phyloP scores from a whole-genome alignment of 2,888 invertebrate species.

The Apotomis betuletana region DNA sequence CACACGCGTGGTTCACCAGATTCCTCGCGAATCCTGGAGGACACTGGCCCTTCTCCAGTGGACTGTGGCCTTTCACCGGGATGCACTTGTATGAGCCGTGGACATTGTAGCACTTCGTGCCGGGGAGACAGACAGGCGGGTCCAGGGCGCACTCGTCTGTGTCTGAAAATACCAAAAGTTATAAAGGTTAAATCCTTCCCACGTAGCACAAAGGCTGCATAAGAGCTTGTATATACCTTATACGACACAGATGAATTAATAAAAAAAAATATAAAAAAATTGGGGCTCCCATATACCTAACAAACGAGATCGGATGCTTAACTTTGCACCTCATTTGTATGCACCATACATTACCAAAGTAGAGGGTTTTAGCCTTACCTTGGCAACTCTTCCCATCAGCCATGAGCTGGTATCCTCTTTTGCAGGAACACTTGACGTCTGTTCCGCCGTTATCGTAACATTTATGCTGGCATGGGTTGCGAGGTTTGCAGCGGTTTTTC shows the following conservation, averaged over 20 bases:
- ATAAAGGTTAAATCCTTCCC: too few species aligned
- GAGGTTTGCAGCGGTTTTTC: slow-evolving; percentile 82
- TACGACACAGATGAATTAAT: too few species aligned
- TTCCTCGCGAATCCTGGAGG: slow-evolving; percentile 83
- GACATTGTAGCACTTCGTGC: slow-evolving; percentile 86
- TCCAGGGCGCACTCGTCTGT: slow-evolving; percentile 89
- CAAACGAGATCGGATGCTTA: too few species aligned
- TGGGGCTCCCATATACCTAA: too few species aligned
- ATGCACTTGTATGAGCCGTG: slow-evolving; percentile 87
- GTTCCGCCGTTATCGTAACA: slow-evolving; percentile 88
- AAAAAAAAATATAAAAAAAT: too few species aligned
- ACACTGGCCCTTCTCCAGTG: slow-evolving; percentile 69
- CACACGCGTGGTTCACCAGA: slow-evolving; percentile 77
- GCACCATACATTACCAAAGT: too few species aligned
- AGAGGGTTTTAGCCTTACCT: slow-evolving; percentile 63
- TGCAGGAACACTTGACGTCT: slow-evolving; percentile 88
- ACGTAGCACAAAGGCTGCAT: too few species aligned
- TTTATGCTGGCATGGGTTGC: slow-evolving; percentile 89
- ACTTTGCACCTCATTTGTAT: too few species aligned
- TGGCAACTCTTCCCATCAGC: slow-evolving; percentile 87
- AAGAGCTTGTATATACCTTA: too few species aligned
- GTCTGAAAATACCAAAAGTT: slow-evolving; percentile 77
- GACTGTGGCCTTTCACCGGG: slow-evolving; percentile 54
- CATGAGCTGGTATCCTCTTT: slow-evolving; percentile 87
- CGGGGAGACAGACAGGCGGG: slow-evolving; percentile 82